Base-by-base conservation (phyloP, 35 echinoderm and acorn worm species). In the Holothuria glaberrima region DNA sequence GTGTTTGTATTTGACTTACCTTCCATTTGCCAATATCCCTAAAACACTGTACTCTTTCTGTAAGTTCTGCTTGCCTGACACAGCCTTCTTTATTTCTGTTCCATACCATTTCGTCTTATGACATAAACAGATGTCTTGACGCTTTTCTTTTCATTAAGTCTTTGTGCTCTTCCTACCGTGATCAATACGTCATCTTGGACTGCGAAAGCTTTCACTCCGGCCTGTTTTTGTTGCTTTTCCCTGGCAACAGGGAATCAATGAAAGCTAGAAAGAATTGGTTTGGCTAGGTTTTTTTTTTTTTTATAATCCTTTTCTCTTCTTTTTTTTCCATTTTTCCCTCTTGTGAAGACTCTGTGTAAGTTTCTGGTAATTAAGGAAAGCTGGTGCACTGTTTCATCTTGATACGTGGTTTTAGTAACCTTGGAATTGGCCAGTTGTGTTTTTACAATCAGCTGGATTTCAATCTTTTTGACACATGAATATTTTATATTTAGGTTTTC, bases 191-290 rank as follows among this genome's bases (percentile, higher is more conserved):
- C 74, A 78, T 78, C 38, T 41, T 25, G 50, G 33, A 38, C 50
- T 35, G 44, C 20, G 7, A 48, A 28, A 73, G 30, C 38, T 74
- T 78, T 78, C 74, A 78, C 74, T 48, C 9, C 29, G 35, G 74
- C 74, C 74, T 78, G 50, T 78, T 78, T 54, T 78, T 78, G 74
- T 78, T 48, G 74, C 74, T 48, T 78, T 78, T 78, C 74, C 74
- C 12, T 78, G 27, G 74, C 38, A 78, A 78, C 74, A 21, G 74
- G 9, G 20, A 78, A 78, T 78, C 74, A 78, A 78, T 78, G 74
- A 78, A 78, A 50, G 74, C 74, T 48, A 50, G 74, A 78, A 41
- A 12, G 20, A n/a, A 78, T 24, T 29, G 19, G 33, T 52, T 78
- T 78, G 44, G 22, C 44, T 78, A 34, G 3, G 12, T 27, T 36